Conservation (phyloP, 2,888 invertebrate species). For the Eupithecia inturbata region DNA sequence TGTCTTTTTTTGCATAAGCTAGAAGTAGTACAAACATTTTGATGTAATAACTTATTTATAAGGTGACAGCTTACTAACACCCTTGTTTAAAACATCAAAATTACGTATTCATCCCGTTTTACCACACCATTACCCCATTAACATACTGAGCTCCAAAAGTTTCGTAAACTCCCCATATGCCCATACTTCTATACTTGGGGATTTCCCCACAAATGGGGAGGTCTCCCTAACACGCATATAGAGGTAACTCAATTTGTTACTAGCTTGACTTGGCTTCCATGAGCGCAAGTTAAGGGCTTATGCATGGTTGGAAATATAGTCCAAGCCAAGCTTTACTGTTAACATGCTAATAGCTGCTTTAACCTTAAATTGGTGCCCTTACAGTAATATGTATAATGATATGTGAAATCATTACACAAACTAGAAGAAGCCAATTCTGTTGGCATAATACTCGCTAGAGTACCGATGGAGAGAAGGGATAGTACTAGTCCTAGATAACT, state of each 20-base stretch:
- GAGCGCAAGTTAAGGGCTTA: slow-evolving; percentile 37
- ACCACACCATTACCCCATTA: slow-evolving; percentile 21
- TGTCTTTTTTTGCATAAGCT: too few species aligned
- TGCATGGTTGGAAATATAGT: slow-evolving; percentile 8
- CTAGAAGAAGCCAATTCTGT: neutral
- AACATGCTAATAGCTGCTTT: too few species aligned
- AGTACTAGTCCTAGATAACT: neutral
- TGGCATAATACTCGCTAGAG: neutral
- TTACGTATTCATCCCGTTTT: slow-evolving; percentile 12
- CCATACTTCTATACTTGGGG: slow-evolving; percentile 25
- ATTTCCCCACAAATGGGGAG: slow-evolving; percentile 24
- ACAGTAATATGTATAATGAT: neutral
- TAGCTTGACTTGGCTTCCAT: slow-evolving; percentile 40
- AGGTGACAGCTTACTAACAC: neutral
- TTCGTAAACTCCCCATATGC: slow-evolving; percentile 23
- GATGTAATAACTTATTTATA: neutral
- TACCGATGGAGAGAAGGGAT: neutral
- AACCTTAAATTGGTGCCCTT: neutral
- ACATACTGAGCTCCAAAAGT: slow-evolving; percentile 24
- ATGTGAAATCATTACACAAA: neutral
- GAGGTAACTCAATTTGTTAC: slow-evolving; percentile 35
- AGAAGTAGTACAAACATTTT: neutral
- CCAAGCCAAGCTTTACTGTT: neutral
- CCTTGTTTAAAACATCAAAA: slow-evolving; percentile 7
- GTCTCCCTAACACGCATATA: slow-evolving; percentile 20